Conservation (phyloP, 2,888 invertebrate species). For the Pelosia muscerda region DNA sequence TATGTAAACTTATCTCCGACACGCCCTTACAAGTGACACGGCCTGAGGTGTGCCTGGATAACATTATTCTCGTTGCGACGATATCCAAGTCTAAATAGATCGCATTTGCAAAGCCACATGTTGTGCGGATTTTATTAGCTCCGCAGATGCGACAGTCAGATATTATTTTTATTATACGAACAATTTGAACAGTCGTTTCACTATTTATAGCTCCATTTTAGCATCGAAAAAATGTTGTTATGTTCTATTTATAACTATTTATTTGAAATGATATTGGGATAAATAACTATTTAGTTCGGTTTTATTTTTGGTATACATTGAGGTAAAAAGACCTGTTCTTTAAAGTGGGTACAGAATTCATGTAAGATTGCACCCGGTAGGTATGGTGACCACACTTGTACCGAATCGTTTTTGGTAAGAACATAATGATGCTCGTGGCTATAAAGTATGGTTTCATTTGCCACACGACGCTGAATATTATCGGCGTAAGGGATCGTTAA, state of each 20-base stretch:
- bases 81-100: conserved; percentile 83
- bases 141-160: conserved; percentile 55
- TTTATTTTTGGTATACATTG: conserved; percentile 28
- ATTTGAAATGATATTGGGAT: conserved; percentile 38
- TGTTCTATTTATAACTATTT: conserved; percentile 40
- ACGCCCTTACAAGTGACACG: conserved; percentile 84
- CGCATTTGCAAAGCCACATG: conserved; percentile 77
- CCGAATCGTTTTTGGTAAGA: conserved; percentile 62
- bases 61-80: conserved; percentile 81
- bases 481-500: conserved; percentile 73
- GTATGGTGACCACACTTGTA: conserved; percentile 60
- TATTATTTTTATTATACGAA: conserved; percentile 58
- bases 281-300: conserved; percentile 27
- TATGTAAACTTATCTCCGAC: conserved; percentile 85
- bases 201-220: conserved; percentile 51
- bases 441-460: conserved; percentile 76
- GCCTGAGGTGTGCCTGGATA: conserved; percentile 82
- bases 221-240: conserved; percentile 34
- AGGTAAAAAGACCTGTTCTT: conserved; percentile 32
- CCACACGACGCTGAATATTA: conserved; percentile 71
- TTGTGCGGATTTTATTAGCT: conserved; percentile 68
- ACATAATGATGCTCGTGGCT: conserved; percentile 63
- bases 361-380: conserved; percentile 45
- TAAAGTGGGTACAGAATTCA: conserved; percentile 31
- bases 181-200: conserved; percentile 49